phyloP scores from a whole-genome alignment of 2,797 vertebrate genomes.

The Acanthurus leucopareius region DNA sequence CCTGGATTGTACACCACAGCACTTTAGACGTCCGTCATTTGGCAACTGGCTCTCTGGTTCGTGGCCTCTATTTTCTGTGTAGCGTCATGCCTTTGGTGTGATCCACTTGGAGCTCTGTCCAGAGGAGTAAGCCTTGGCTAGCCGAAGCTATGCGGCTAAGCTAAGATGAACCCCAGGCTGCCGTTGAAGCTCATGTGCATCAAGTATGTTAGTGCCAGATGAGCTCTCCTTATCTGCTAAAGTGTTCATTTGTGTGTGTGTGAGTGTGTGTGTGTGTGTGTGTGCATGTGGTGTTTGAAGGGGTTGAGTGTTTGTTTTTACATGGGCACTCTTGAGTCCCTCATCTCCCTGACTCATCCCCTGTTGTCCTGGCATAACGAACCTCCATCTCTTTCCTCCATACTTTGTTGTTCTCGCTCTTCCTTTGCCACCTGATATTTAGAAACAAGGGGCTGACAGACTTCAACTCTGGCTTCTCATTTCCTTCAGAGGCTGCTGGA shows the following conservation, averaged over 20 bases:
- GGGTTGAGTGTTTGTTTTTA: constrained; percentile 34
- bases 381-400: constrained; percentile 25
- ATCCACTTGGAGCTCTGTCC: constrained; percentile 46
- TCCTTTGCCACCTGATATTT: constrained; percentile 77
- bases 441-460: constrained; percentile 60
- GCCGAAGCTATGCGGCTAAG: constrained; percentile 34
- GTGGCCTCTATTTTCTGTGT: constrained; percentile 27
- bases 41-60: constrained; percentile 35
- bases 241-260: constrained; percentile 13
- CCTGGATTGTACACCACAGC: constrained; percentile 36
- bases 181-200: constrained; percentile 27
- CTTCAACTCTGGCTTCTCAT: constrained; percentile 60
- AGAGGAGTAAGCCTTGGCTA: constrained; percentile 44
- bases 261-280: not conserved
- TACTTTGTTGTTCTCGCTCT: constrained; percentile 46
- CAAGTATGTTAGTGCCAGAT: constrained; percentile 30
- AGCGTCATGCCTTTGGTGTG: constrained; percentile 34
- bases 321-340: not conserved
- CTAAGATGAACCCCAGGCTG: constrained; percentile 51
- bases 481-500: constrained; percentile 55
- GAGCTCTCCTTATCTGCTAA: constrained; percentile 28
- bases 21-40: constrained; percentile 41
- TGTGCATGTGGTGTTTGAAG: constrained; percentile 26
- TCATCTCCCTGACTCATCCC: constrained; percentile 18
- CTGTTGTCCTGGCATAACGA: constrained; percentile 40